A percentile compares a stretch with the other conserved stretches of the same genome.
These are phyloP conservation scores for Dusona sp. DNA, from an alignment of 2,888 invertebrate species.

Conservation along the genomic window DNA sequence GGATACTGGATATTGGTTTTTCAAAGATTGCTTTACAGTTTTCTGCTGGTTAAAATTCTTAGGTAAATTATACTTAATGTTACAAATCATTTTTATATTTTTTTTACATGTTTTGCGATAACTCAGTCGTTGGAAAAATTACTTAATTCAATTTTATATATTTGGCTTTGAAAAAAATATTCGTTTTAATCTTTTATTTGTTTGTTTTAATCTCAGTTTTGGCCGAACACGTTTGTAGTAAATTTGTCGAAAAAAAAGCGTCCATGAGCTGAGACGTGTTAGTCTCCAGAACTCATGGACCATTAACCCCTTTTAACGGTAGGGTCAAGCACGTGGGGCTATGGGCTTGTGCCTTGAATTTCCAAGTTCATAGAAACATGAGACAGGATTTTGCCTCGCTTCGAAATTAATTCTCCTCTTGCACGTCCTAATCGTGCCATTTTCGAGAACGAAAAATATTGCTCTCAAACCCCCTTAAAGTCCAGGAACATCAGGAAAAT, in stretches of 20 bases:
- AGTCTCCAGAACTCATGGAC: slow-evolving; percentile 48
- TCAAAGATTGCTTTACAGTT: slow-evolving; percentile 7
- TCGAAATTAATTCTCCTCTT: slow-evolving; percentile 55
- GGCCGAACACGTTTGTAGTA: slow-evolving; percentile 31
- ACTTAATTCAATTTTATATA: not conserved
- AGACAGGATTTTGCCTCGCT: slow-evolving; percentile 37
- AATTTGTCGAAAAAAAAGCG: slow-evolving; percentile 41
- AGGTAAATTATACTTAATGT: not conserved
- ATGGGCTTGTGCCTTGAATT: slow-evolving; percentile 62
- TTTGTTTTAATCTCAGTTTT: not conserved
- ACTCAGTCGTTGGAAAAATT: not conserved
- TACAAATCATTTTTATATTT: no score
- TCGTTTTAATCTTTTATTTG: not conserved
- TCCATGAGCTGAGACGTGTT: slow-evolving; percentile 40
- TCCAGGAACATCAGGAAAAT: not conserved
- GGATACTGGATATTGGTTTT: slow-evolving; percentile 49
- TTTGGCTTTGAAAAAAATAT: not conserved
- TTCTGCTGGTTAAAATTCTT: not conserved
- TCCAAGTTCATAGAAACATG: slow-evolving; percentile 47
- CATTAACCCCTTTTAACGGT: slow-evolving; percentile 70
- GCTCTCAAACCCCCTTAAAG: not conserved
- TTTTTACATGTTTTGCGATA: not conserved
- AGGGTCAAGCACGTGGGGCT: slow-evolving; percentile 63
- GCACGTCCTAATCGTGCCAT: slow-evolving; percentile 41
- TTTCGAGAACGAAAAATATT: slow-evolving; percentile 13